Conservation (phyloP, 2,797 vertebrate genomes). For the Ambastaia sidthimunki region DNA sequence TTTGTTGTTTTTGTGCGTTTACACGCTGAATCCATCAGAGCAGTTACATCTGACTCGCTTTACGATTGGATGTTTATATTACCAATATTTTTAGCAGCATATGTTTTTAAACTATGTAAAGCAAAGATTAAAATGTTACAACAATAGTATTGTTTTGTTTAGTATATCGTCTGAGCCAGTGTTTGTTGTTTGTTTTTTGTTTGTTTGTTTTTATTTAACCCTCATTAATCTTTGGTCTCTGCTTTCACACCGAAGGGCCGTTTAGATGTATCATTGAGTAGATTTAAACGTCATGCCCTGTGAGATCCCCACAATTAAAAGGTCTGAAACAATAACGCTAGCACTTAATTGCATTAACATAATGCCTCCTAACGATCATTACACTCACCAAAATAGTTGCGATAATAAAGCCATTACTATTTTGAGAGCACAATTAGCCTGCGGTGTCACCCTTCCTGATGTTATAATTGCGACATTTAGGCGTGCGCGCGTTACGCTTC, state of each 20-base stretch:
- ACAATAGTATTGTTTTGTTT: not conserved
- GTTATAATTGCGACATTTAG: slow-evolving; percentile 73
- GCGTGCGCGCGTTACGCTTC: slow-evolving; percentile 57
- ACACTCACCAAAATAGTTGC: slow-evolving; percentile 72
- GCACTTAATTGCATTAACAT: slow-evolving; percentile 79
- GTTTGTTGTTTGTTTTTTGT: not conserved
- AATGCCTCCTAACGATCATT: slow-evolving; percentile 80
- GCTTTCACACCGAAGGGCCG: slow-evolving; percentile 34
- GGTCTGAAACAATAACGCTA: slow-evolving; percentile 73
- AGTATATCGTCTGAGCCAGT: not conserved
- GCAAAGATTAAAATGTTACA: not conserved
- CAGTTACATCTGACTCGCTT: no score
- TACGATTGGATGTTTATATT: no score
- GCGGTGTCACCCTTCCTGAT: slow-evolving; percentile 70
- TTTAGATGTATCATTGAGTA: slow-evolving; percentile 60
- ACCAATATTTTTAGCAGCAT: no score
- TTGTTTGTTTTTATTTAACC: slow-evolving; percentile 36
- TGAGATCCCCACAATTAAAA: slow-evolving; percentile 70
- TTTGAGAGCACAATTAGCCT: slow-evolving; percentile 78
- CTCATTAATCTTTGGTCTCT: slow-evolving; percentile 30
- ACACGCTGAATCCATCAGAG: no score
- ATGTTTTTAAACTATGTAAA: no score
- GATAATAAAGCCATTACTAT: slow-evolving; percentile 81
- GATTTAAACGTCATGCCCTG: slow-evolving; percentile 61
- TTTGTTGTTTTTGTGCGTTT: no score